Conservation (phyloP, 2,888 invertebrate genomes). For the Margaritifera margaritifera region DNA sequence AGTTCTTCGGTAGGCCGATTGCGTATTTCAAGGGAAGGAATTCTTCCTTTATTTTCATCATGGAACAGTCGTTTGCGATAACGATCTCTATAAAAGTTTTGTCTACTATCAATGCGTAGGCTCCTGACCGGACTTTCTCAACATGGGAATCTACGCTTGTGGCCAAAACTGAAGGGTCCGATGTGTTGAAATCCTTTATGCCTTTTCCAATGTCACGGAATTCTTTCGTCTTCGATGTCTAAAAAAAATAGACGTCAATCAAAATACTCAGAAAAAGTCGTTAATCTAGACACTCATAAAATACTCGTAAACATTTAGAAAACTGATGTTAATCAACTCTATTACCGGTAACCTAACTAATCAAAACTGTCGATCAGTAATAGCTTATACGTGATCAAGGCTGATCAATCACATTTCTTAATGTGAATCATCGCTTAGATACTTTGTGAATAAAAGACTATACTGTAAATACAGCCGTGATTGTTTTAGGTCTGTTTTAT, state of each 20-base stretch:
- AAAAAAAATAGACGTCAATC: neutral
- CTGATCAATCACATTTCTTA: too few relatives aligned
- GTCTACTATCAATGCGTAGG: conserved; percentile 33
- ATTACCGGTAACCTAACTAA: too few relatives aligned
- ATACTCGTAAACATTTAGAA: too few relatives aligned
- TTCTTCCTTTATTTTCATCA: conserved; percentile 52
- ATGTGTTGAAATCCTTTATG: conserved; percentile 27
- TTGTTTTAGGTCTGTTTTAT: too few relatives aligned
- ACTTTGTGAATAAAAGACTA: too few relatives aligned
- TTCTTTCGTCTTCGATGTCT: conserved; percentile 4
- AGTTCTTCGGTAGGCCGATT: conserved; percentile 53
- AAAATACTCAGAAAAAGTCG: too few relatives aligned
- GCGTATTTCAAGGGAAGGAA: conserved; percentile 56
- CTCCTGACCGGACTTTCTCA: conserved; percentile 12
- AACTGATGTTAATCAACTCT: too few relatives aligned
- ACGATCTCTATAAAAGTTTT: conserved; percentile 35
- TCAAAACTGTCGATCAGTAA: too few relatives aligned
- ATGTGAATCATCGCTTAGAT: too few relatives aligned
- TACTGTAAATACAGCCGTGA: too few relatives aligned
- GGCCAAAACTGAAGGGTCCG: conserved; percentile 43
- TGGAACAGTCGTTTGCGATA: conserved; percentile 48
- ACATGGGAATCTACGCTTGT: conserved; percentile 25
- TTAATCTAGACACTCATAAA: too few relatives aligned
- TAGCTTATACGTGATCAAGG: too few relatives aligned
- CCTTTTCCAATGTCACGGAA: conserved; percentile 22